Percentiles rank a stretch among this genome's conserved stretches.
Evolutionary conservation across 2,797 vertebrate species (phyloP).

Genomic region (Protonibea diacanthus): DNA sequence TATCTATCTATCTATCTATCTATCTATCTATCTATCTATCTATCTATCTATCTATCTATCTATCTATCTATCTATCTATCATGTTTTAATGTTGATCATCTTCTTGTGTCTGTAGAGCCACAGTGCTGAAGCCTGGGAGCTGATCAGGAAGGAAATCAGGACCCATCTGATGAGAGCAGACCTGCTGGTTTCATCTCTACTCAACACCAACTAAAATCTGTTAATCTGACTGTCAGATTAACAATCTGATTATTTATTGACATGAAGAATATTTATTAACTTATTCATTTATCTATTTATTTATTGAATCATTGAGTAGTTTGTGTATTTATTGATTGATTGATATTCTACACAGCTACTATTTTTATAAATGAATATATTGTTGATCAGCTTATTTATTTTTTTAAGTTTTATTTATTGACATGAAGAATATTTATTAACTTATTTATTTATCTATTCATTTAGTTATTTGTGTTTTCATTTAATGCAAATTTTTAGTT

Average conservation of each 20-base stretch:
- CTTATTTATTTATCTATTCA: too few species aligned
- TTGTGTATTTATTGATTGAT: background rate
- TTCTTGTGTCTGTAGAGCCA: constrained; percentile 44
- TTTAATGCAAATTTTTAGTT: too few species aligned
- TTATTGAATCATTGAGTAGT: background rate
- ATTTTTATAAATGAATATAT: background rate
- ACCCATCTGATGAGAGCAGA: constrained; percentile 36
- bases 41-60: too few species aligned
- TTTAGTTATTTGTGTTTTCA: too few species aligned
- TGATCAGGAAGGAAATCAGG: constrained; percentile 63
- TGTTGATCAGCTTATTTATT: background rate
- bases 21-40: too few species aligned
- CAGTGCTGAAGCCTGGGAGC: constrained; percentile 73
- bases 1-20: too few species aligned
- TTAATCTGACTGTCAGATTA: background rate
- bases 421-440: background rate
- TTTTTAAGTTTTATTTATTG: background rate
- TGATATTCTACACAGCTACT: background rate
- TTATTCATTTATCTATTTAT: background rate
- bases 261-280: background rate
- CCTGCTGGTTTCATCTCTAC: constrained; percentile 10
- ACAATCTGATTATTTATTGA: background rate
- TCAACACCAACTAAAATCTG: background rate
- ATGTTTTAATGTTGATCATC: background rate
- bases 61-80: background rate